These are phyloP conservation scores for Furcifer pardalis DNA, from an alignment of 2,797 vertebrate genomes.

Conservation along the genomic window DNA sequence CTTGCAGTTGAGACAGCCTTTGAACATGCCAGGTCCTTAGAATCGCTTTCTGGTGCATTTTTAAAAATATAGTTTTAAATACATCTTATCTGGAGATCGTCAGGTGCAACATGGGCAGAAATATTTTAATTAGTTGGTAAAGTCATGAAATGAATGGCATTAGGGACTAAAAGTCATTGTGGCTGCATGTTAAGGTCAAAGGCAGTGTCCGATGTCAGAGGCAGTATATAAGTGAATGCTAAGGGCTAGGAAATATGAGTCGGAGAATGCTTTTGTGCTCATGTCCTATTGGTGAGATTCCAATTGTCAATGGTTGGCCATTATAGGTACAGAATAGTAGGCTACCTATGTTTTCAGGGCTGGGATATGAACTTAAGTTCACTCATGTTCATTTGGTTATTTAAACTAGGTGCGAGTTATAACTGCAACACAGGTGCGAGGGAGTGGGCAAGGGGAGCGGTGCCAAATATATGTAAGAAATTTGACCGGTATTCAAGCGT, in stretches of 20 bases:
- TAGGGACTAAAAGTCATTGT: neutral
- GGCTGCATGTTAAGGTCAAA: neutral
- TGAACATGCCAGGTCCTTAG: fast-evolving
- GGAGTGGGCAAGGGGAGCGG: too few relatives aligned
- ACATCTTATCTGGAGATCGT: neutral
- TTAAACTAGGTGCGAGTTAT: too few relatives aligned
- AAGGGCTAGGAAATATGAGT: neutral
- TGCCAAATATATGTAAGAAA: neutral
- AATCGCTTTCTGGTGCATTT: neutral
- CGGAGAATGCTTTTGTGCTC: neutral
- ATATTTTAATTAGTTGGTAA: neutral
- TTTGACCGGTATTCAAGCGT: neutral
- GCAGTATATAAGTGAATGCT: neutral
- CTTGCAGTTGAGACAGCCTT: neutral
- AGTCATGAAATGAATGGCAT: neutral
- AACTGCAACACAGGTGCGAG: too few relatives aligned
- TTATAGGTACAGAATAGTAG: too few relatives aligned
- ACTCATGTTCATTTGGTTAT: too few relatives aligned
- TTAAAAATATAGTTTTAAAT: neutral
- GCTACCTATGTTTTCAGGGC: too few relatives aligned
- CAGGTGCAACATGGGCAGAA: neutral
- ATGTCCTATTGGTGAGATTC: neutral
- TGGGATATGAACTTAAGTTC: too few relatives aligned
- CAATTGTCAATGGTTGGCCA: too few relatives aligned
- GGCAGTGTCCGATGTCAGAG: neutral